Conservation (phyloP, 2,113 vertebrate genomes). For the Eidolon helvum region DNA sequence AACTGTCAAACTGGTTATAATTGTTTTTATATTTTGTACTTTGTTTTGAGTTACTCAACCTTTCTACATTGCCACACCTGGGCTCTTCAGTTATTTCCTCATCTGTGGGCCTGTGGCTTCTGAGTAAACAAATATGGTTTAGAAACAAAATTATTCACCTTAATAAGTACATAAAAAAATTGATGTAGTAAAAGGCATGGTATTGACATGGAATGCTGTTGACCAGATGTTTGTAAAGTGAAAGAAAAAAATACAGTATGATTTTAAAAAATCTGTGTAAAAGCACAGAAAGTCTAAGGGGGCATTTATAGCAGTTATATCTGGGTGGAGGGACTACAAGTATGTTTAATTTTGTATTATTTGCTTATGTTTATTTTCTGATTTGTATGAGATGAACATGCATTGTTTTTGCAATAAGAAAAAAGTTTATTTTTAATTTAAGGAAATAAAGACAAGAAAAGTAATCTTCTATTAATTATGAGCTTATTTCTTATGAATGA, state of each 20-base stretch:
- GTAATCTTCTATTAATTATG: conserved; percentile 70
- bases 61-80: conserved; percentile 21
- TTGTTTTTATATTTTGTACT: conserved; percentile 55
- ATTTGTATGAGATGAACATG: conserved; percentile 48
- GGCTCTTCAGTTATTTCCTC: conserved; percentile 53
- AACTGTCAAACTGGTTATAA: conserved; percentile 18
- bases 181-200: background rate
- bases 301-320: background rate
- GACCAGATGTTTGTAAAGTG: background rate
- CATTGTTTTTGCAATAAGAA: conserved; percentile 31
- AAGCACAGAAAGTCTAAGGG: background rate
- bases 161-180: conserved; percentile 2
- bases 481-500: conserved; percentile 68
- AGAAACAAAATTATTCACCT: conserved; percentile 43
- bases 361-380: conserved; percentile 68
- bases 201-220: background rate
- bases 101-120: conserved; percentile 31
- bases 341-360: conserved; percentile 42
- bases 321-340: background rate
- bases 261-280: background rate
- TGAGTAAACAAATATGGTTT: conserved; percentile 48
- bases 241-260: background rate
- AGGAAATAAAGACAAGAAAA: conserved; percentile 63
- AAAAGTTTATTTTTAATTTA: conserved; percentile 59
- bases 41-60: conserved; percentile 63